Conservation (phyloP, 1,140 invertebrate species). For the Zaprionus kolodkinae region DNA sequence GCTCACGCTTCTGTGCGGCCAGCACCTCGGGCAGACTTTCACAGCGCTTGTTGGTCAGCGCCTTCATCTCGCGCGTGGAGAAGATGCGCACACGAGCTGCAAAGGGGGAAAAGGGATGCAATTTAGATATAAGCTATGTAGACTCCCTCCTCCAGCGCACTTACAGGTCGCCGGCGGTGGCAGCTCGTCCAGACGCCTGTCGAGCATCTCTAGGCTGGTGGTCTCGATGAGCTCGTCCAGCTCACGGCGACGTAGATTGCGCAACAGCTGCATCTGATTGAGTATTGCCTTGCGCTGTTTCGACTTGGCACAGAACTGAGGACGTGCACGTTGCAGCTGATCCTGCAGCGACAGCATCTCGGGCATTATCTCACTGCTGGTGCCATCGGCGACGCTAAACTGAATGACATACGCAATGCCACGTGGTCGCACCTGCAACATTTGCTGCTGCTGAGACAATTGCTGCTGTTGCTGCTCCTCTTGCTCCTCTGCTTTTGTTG, state of each 20-base stretch:
- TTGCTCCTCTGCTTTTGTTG: not conserved
- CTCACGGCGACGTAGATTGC: slow-evolving; percentile 59
- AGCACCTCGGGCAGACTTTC: slow-evolving; percentile 70
- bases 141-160: not conserved
- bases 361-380: slow-evolving; percentile 21
- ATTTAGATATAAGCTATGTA: not conserved
- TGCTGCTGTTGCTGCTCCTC: slow-evolving; percentile 1
- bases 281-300: slow-evolving; percentile 79
- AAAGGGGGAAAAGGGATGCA: not conserved
- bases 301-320: slow-evolving; percentile 68
- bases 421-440: slow-evolving; percentile 55
- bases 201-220: slow-evolving; percentile 58
- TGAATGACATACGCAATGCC: slow-evolving; percentile 56
- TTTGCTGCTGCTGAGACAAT: slow-evolving; percentile 33
- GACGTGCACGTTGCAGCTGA: slow-evolving; percentile 66
- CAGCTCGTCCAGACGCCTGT: slow-evolving; percentile 57
- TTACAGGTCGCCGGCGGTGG: slow-evolving; percentile 72
- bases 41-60: slow-evolving; percentile 71
- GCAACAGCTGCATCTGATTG: slow-evolving; percentile 74
- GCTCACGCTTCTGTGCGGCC: slow-evolving; percentile 47
- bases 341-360: slow-evolving; percentile 62
- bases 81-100: slow-evolving; percentile 69
- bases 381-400: slow-evolving; percentile 13
- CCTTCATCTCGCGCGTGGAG: slow-evolving; percentile 76
- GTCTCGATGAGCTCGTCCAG: slow-evolving; percentile 66